Evolutionary conservation across 2,797 vertebrate species (phyloP), one percentile per base, ranked within the genome.

Genomic region (Leptodactylus fallax): DNA sequence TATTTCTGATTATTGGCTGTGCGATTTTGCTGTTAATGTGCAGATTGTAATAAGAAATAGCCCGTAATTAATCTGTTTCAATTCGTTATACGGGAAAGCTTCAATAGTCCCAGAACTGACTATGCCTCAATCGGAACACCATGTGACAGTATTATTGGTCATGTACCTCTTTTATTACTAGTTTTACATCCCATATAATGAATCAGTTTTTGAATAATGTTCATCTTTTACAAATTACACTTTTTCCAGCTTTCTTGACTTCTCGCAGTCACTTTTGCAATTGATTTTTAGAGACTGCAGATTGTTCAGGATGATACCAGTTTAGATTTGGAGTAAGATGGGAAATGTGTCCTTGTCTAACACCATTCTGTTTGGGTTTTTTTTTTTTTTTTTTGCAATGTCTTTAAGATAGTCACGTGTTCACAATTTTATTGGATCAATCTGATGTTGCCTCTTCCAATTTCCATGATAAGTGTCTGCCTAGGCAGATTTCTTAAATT

Each of bases 391-490:
- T 85, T 1, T 58, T 74, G 27, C 71, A 13, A 17, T 85, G 69
- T 85, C 81, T 51, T n/a, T 27, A 67, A 84, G 63, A 36, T 67
- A 53, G 45, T 53, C 27, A n/a, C 61, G 56, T 84, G 19, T 71
- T 74, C 53, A 55, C 67, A 60, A 84, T 10, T 58, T 84, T 84
- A 84, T 84, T 84, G 82, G 55, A 85, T 85, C 36, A 10, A 45
- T 61, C 21, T 76, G 9, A 74, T 49, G 51, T 19, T 74, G 69
- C 69, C 14, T 74, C 55, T 84, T 84, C 55, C 83, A 85, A 60
- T 61, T 85, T 85, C 67, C 56, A 61, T 84, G 69, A 84, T 85
- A 76, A 76, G 83, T 85, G 83, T 85, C 45, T 76, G 56, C 56
- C 71, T 85, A 85, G 51, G 53, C 45, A 72, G 81, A 67, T 83